Evolutionary conservation across 2,888 invertebrate species (phyloP), one percentile per base, ranked within the genome.

Genomic region (Tyria jacobaeae): DNA sequence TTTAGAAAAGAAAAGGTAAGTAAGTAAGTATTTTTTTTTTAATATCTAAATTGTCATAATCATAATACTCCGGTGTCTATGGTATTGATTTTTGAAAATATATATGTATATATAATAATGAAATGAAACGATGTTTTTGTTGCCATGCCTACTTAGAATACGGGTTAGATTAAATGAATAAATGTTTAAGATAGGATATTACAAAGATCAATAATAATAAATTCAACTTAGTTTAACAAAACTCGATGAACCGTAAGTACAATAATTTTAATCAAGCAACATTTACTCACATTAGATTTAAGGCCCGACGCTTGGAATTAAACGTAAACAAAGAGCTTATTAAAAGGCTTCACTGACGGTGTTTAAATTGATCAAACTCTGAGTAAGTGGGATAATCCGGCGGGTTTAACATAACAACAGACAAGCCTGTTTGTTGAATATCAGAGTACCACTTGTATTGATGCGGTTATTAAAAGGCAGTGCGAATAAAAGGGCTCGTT

Each of bases 291-390:
- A 79, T 78, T 79, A 68, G 71, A 72, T 75, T 75, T 71, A 73
- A 74, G 65, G 68, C 57, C 67, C 66, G 61, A 66, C 61, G 62
- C 71, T 71, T 57, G 59, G 66, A 82, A 86, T 84, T 78, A 81
- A 84, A 85, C 69, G 81, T 84, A 88, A 87, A 85, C 83, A 85
- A 82, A 76, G 79, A 74, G 80, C 75, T 79, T 81, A 81, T 80
- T 80, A 81, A 78, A 81, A 73, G 81, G 79, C 80, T 85, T 80
- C 81, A 74, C 77, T 75, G 75, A 68, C 76, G 76, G 78, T 79
- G 78, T 85, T 85, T 81, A 82, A 84, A 85, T 85, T 86, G 84
- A 87, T 86, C 82, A 82, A 83, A 81, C 82, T 82, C 71, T 69
- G 73, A 77, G 79, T 81, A 82, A 87, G 82, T 76, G 83, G 83